phyloP scores from a whole-genome alignment of 1,140 invertebrate genomes.

The Penaeus vannamei region DNA sequence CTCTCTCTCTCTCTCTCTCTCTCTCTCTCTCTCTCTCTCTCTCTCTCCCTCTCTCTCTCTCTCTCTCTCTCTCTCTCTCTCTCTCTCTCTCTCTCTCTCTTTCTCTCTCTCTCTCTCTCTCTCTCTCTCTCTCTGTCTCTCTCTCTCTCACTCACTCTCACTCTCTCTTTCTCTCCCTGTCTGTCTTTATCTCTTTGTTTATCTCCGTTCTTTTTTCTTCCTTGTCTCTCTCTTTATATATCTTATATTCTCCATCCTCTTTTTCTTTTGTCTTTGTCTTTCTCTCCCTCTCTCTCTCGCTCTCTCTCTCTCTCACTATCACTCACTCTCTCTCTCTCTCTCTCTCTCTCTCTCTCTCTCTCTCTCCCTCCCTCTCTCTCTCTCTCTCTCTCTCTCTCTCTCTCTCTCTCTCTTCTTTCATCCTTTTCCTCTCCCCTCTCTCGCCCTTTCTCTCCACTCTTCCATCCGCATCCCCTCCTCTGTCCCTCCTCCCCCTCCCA shows the following conservation, averaged over 20 bases:
- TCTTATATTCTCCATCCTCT: too few species aligned
- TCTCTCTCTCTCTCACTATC: too few species aligned
- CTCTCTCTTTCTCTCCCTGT: neutral
- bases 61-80: too few species aligned
- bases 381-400: neutral
- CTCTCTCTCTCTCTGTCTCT: neutral
- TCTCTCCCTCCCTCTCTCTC: neutral
- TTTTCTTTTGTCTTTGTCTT: neutral
- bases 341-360: neutral
- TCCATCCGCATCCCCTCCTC: neutral
- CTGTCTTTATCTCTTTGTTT: neutral
- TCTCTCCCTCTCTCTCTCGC: neutral
- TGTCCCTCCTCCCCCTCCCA: too few species aligned
- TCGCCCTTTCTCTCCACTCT: neutral
- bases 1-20: too few species aligned
- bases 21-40: too few species aligned
- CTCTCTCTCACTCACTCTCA: neutral
- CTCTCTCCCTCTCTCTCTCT: too few species aligned
- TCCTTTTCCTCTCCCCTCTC: neutral
- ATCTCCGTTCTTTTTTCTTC: neutral
- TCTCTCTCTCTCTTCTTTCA: neutral
- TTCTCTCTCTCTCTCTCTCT: too few species aligned
- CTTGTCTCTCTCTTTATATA: neutral
- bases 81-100: neutral
- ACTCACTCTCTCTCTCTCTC: neutral